Base-by-base conservation (phyloP, 2,888 invertebrate genomes). In the Lasioglossum vierecki region DNA sequence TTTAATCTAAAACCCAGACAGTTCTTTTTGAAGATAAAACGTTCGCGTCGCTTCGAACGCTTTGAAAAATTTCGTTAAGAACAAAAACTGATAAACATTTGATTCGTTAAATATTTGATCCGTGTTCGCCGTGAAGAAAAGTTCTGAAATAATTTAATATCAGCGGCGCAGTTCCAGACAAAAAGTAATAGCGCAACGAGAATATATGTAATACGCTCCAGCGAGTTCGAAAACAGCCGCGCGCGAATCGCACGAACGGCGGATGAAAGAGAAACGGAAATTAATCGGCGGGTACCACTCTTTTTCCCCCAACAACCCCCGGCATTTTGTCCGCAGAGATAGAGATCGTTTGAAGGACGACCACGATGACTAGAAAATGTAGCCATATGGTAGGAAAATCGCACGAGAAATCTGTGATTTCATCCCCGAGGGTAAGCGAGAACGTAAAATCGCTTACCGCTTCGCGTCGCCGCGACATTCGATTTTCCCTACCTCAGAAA, bases 261-360 rank as follows among this genome's bases (percentile, higher is more conserved):
- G 84, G 79, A 78, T 63, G 83, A 89, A 87, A 87, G 87, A 85
- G 89, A 84, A 85, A 80, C 89, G 89, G 89, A 89, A 89, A 89
- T 90, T 91, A 90, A 87, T 90, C 85, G 87, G 78, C 79, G 80
- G 73, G 68, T 76, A 78, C 71, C 72, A 46, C 57, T 63, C 78
- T 71, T 85, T 72, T 80, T 70, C 76, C 49, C 68, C 60, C 44
- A 53, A 53, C 88, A 70, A 82, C 68, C 80, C 68, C 41, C 68
- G 68, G 79, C 83, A 66, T 86, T 78, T 78, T 80, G 72, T 80
- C 53, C 80, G 5, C 81, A 53, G 60, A 57, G 87, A 83, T 66
- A 84, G 82, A 83, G 85, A 85, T 74, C 74, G 79, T 80, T 89
- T 71, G 82, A 86, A 70, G 86, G 35, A 86, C 81, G 76, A 76